phyloP scores from a whole-genome alignment of 2,888 invertebrate species.

The Gerris lacustris region DNA sequence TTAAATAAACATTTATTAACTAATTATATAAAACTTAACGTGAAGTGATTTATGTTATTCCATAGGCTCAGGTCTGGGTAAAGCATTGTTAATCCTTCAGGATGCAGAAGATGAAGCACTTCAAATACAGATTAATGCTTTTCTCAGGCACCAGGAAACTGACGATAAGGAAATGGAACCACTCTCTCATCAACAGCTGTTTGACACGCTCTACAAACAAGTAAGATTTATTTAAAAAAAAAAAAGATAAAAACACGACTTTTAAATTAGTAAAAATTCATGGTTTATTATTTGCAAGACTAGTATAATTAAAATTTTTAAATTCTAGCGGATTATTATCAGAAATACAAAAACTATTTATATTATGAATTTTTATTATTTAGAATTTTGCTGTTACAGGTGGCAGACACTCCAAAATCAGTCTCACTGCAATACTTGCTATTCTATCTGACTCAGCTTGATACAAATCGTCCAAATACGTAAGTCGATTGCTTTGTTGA shows the following conservation, averaged over 20 bases:
- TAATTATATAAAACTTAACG: no score
- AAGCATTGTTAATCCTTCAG: slow-evolving; percentile 28
- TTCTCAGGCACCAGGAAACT: slow-evolving; percentile 31
- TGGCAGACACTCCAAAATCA: slow-evolving; percentile 32
- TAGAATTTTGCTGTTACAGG: slow-evolving; percentile 18
- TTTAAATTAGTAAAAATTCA: no score
- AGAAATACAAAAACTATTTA: no score
- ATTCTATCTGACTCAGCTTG: slow-evolving; percentile 30
- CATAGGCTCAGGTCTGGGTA: slow-evolving; percentile 25
- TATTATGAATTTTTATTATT: no score
- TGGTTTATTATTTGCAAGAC: no score
- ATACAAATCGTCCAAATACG: slow-evolving; percentile 25
- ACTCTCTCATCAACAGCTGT: slow-evolving; percentile 31
- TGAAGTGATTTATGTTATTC: background rate
- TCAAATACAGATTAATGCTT: slow-evolving; percentile 33
- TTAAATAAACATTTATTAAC: no score
- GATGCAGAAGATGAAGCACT: slow-evolving; percentile 31
- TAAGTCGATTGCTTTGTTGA: slow-evolving; percentile 21
- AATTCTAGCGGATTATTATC: no score
- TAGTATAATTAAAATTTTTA: no score
- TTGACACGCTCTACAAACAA: slow-evolving; percentile 32
- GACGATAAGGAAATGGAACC: slow-evolving; percentile 32
- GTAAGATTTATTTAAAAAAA: slow-evolving; percentile 28
- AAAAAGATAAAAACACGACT: no score
- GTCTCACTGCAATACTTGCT: slow-evolving; percentile 30